phyloP scores from a whole-genome alignment of 2,113 vertebrate genomes.

The Scytalopus superciliaris region DNA sequence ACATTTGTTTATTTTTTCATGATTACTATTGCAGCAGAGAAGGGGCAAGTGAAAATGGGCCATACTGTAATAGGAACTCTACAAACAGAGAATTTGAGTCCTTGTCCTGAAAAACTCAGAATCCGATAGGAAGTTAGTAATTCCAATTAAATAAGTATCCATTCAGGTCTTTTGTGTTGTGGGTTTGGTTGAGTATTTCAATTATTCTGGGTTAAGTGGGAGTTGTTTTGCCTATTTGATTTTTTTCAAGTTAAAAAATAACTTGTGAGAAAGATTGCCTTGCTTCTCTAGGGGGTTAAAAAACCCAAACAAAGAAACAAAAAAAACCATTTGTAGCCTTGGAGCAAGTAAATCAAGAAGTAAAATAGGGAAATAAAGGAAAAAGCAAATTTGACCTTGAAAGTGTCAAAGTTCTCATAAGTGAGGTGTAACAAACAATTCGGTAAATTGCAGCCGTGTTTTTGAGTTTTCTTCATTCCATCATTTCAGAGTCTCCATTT shows the following conservation, averaged over 20 bases:
- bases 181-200: background rate
- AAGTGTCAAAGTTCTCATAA: background rate
- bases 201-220: background rate
- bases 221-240: background rate
- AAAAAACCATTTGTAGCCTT: background rate
- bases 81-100: background rate
- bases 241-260: background rate
- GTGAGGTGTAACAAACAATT: background rate
- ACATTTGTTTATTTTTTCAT: background rate
- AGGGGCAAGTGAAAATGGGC: background rate
- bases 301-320: background rate
- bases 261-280: background rate
- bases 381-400: background rate
- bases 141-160: background rate
- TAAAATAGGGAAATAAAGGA: background rate
- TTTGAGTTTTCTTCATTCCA: background rate
- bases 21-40: background rate
- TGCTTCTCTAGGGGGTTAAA: background rate
- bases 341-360: background rate
- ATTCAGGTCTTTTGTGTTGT: background rate
- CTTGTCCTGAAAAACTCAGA: background rate
- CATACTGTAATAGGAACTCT: background rate
- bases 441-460: background rate
- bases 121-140: background rate
- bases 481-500: background rate